Conservation (phyloP, 1,140 invertebrate genomes). For the Lordiphosa collinella region DNA sequence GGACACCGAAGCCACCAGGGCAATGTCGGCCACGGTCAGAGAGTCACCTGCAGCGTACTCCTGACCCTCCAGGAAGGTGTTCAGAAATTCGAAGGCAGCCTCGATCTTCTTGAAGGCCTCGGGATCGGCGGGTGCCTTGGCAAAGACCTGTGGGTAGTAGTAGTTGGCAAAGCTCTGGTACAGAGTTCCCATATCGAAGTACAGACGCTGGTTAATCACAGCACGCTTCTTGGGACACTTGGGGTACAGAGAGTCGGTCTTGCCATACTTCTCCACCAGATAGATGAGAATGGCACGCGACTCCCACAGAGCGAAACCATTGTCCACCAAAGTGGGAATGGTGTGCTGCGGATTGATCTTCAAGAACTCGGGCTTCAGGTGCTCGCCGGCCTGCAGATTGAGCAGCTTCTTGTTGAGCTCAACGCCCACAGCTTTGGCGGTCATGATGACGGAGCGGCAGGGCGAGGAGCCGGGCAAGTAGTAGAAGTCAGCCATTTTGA, state of each 20-base stretch:
- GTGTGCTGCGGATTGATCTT: slow-evolving; percentile 83
- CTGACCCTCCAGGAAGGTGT: slow-evolving; percentile 84
- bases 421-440: slow-evolving; percentile 85
- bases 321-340: slow-evolving; percentile 85
- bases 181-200: slow-evolving; percentile 87
- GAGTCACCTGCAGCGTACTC: slow-evolving; percentile 85
- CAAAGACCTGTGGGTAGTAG: slow-evolving; percentile 87
- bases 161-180: slow-evolving; percentile 83
- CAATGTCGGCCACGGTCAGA: slow-evolving; percentile 87
- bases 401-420: slow-evolving; percentile 86
- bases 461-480: slow-evolving; percentile 86
- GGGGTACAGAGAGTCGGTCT: slow-evolving; percentile 85
- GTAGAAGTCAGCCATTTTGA: slow-evolving; percentile 82
- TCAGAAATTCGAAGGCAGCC: slow-evolving; percentile 84
- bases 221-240: slow-evolving; percentile 85
- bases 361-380: slow-evolving; percentile 86
- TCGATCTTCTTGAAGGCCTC: slow-evolving; percentile 84
- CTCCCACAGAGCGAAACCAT: slow-evolving; percentile 84
- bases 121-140: slow-evolving; percentile 83
- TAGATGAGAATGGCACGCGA: slow-evolving; percentile 88
- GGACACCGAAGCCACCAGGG: slow-evolving; percentile 83
- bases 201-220: slow-evolving; percentile 86
- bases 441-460: slow-evolving; percentile 85
- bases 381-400: slow-evolving; percentile 84
- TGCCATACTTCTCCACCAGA: slow-evolving; percentile 85